Percentiles rank a stretch among this genome's conserved stretches.
Evolutionary conservation across 2,888 invertebrate genomes (phyloP).

Genomic region (Watsonalla binaria): DNA sequence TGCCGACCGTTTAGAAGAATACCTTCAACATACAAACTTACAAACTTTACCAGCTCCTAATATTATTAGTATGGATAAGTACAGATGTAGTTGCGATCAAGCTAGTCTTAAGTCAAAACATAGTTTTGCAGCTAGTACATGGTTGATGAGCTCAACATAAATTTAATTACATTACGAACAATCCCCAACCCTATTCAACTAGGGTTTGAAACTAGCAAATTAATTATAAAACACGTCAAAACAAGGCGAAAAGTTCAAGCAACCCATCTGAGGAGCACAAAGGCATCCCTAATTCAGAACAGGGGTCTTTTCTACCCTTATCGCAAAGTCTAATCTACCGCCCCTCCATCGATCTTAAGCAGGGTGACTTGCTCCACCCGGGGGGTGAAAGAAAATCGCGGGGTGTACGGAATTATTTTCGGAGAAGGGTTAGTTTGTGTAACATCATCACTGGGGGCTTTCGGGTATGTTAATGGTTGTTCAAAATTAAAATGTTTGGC

Average conservation of each 20-base stretch:
- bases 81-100: no score
- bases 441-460: constrained; percentile 35
- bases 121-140: no score
- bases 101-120: no score
- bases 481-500: neutral
- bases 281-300: constrained; percentile 63
- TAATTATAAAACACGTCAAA: constrained; percentile 77
- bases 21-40: no score
- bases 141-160: constrained; percentile 5
- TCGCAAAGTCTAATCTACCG: constrained; percentile 69
- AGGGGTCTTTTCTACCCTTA: constrained; percentile 60
- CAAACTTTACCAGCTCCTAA: no score
- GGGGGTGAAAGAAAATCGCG: constrained; percentile 71
- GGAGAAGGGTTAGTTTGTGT: constrained; percentile 67
- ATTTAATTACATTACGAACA: constrained; percentile 48
- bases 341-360: constrained; percentile 77
- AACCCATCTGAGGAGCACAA: constrained; percentile 72
- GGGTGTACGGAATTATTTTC: constrained; percentile 50
- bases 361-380: constrained; percentile 68
- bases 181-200: constrained; percentile 62
- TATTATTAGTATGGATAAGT: no score
- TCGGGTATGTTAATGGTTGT: constrained; percentile 1
- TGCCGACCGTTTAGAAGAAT: no score
- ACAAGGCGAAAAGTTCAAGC: constrained; percentile 67
- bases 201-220: constrained; percentile 74